Evolutionary conservation across 30 jellyfish, hydroid and myxozoan genomes (phyloP).

Genomic region (Hydra vulgaris): DNA sequence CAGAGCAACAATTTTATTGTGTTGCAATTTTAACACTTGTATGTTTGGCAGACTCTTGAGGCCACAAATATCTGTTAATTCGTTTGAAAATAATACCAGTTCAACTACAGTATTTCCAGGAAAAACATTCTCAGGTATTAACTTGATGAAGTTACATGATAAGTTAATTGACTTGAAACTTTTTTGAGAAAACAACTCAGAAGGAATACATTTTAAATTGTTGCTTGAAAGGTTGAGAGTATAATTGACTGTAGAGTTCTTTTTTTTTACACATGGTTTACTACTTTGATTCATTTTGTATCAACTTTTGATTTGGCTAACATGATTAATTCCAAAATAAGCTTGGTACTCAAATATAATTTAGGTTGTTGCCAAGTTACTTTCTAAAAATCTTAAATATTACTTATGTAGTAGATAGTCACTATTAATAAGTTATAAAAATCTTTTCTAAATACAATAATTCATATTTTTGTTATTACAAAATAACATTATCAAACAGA

Average conservation of each 20-base stretch:
- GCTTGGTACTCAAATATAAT: no score
- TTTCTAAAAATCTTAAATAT: no score
- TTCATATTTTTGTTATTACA: no score
- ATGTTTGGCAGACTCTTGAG: background rate
- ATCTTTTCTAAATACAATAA: no score
- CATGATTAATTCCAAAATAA: no score
- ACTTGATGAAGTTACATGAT: constrained; percentile 24
- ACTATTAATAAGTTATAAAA: no score
- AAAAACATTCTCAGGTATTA: constrained; percentile 1
- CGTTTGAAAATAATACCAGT: constrained; percentile 12
- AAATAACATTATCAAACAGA: no score
- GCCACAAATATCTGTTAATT: background rate
- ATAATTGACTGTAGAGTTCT: background rate
- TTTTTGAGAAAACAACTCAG: background rate
- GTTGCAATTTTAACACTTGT: constrained; percentile 22
- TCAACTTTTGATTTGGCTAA: no score
- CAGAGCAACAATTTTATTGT: constrained; percentile 1
- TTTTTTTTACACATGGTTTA: background rate
- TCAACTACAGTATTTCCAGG: background rate
- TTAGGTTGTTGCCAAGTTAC: no score
- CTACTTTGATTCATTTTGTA: background rate
- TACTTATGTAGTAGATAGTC: no score
- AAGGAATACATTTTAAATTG: constrained; percentile 1
- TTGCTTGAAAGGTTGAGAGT: constrained; percentile 9
- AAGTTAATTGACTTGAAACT: constrained; percentile 15